Evolutionary conservation across 2,113 vertebrate genomes (phyloP).

Genomic region (Cochlearius cochlearius): DNA sequence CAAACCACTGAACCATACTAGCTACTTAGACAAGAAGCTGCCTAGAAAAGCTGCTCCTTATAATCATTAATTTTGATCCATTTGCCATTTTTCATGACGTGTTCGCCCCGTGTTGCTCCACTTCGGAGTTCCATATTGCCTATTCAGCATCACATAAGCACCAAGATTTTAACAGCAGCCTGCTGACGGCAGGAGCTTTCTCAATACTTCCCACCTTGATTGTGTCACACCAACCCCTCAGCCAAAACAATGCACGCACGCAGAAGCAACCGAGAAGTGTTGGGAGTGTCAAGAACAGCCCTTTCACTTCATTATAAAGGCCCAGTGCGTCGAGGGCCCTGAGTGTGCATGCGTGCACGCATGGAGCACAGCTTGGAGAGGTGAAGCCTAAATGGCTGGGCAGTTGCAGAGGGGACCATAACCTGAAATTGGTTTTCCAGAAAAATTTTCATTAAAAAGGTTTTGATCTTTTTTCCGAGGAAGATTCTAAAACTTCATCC

Average conservation of each 20-base stretch:
- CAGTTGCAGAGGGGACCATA: background rate
- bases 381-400: background rate
- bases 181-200: background rate
- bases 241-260: background rate
- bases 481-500: background rate
- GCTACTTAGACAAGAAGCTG: background rate
- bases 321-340: background rate
- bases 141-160: background rate
- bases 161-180: background rate
- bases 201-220: background rate
- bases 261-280: background rate
- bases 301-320: background rate
- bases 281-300: background rate
- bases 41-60: background rate
- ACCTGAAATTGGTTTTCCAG: rapidly evolving
- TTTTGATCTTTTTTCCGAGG: background rate
- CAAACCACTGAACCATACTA: background rate
- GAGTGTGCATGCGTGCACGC: background rate
- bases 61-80: background rate
- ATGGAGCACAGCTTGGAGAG: background rate
- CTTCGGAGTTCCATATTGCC: background rate
- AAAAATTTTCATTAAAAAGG: background rate
- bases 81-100: background rate
- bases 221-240: background rate
- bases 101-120: background rate